These are phyloP conservation scores for Edolisoma coerulescens DNA, from an alignment of 2,113 vertebrate species.

Conservation along the genomic window DNA sequence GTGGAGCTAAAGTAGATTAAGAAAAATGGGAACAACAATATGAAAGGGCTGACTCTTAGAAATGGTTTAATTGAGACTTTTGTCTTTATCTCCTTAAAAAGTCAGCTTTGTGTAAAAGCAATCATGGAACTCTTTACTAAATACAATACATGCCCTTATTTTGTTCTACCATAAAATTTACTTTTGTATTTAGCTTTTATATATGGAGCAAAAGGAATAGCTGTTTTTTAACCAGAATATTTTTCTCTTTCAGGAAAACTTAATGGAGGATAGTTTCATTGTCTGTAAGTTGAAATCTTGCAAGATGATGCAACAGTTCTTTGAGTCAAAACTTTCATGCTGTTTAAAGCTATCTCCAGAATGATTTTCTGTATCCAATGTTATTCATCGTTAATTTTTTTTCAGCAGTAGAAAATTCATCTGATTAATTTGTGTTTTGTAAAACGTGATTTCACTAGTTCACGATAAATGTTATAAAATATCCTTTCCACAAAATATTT, in stretches of 20 bases:
- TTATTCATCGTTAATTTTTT: background rate
- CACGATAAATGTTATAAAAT: background rate
- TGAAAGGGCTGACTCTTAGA: background rate
- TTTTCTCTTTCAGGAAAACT: background rate
- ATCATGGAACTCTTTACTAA: background rate
- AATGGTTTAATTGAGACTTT: background rate
- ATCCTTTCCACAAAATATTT: background rate
- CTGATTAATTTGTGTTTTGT: background rate
- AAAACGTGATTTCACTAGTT: background rate
- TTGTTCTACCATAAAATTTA: background rate
- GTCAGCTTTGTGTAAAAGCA: background rate
- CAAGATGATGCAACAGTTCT: background rate
- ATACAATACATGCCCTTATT: background rate
- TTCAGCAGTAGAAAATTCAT: background rate
- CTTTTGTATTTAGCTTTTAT: background rate
- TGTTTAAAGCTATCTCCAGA: background rate
- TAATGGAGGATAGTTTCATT: background rate
- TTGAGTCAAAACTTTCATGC: background rate
- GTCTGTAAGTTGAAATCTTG: background rate
- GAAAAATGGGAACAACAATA: background rate
- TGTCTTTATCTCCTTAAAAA: background rate
- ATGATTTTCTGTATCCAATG: background rate
- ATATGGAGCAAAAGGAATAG: accelerated
- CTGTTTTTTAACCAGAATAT: background rate
- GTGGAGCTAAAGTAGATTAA: background rate